phyloP scores from a whole-genome alignment of 2,797 vertebrate species.

The Syndactyla subalaris region DNA sequence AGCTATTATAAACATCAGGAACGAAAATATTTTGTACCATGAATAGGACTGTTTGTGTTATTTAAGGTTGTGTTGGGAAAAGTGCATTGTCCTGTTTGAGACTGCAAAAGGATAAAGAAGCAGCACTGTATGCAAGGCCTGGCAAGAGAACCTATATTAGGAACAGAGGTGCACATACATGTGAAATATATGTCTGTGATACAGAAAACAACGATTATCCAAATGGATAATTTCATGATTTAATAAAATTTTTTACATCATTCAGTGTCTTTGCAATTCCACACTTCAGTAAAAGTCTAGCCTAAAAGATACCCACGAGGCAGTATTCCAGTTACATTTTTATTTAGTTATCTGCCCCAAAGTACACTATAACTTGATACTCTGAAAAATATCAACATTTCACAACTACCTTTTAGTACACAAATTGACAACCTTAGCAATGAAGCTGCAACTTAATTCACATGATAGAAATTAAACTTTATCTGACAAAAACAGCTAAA shows the following conservation, averaged over 20 bases:
- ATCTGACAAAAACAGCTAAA: background rate
- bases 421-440: background rate
- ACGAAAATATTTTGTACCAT: background rate
- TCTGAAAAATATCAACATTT: background rate
- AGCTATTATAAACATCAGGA: background rate
- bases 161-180: background rate
- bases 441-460: background rate
- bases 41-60: background rate
- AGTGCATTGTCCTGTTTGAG: background rate
- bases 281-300: background rate
- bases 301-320: background rate
- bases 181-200: background rate
- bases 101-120: background rate
- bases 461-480: background rate
- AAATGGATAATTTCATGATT: background rate
- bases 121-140: fast-evolving
- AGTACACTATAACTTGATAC: background rate
- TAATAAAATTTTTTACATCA: background rate
- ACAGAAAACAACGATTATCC: background rate
- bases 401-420: background rate
- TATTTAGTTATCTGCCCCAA: background rate
- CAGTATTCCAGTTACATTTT: background rate
- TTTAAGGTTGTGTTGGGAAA: background rate
- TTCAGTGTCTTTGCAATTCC: background rate
- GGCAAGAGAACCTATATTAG: background rate